phyloP scores from a whole-genome alignment of 2,888 invertebrate species.

The Listrodromus nycthemerus region DNA sequence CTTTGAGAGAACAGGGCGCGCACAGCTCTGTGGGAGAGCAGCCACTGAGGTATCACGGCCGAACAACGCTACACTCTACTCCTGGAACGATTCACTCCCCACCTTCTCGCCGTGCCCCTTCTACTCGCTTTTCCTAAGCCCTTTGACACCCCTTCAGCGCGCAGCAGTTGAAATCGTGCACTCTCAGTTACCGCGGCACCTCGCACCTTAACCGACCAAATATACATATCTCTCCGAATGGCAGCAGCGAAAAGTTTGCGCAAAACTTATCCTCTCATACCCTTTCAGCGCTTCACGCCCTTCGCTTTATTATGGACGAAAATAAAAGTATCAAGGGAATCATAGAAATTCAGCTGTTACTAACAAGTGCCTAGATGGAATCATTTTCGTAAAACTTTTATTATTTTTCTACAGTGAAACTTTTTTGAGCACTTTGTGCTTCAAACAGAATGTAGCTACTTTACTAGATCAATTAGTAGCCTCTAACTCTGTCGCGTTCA shows the following conservation, averaged over 20 bases:
- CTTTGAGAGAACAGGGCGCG: constrained; percentile 68
- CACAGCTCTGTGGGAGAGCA: constrained; percentile 81
- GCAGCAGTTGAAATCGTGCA: constrained; percentile 42
- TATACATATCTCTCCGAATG: constrained; percentile 22
- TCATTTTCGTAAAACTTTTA: neutral
- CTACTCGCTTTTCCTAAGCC: constrained; percentile 52
- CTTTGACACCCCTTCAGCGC: constrained; percentile 53
- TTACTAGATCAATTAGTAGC: no score
- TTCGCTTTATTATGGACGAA: neutral
- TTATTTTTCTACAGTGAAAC: neutral
- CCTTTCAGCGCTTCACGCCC: neutral
- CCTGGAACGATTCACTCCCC: constrained; percentile 70
- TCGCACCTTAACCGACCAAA: constrained; percentile 42
- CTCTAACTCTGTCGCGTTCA: no score
- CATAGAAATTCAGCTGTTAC: neutral
- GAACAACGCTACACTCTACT: constrained; percentile 78
- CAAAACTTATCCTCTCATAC: constrained; percentile 22
- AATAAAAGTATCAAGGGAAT: neutral
- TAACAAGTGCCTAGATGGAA: neutral
- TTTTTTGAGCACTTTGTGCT: neutral
- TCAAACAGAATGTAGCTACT: neutral
- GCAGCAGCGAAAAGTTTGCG: constrained; percentile 43
- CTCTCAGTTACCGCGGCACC: constrained; percentile 60
- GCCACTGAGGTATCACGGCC: constrained; percentile 81
- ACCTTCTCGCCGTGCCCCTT: constrained; percentile 61